Conservation (phyloP, 2,113 vertebrate species). For the Riparia riparia region DNA sequence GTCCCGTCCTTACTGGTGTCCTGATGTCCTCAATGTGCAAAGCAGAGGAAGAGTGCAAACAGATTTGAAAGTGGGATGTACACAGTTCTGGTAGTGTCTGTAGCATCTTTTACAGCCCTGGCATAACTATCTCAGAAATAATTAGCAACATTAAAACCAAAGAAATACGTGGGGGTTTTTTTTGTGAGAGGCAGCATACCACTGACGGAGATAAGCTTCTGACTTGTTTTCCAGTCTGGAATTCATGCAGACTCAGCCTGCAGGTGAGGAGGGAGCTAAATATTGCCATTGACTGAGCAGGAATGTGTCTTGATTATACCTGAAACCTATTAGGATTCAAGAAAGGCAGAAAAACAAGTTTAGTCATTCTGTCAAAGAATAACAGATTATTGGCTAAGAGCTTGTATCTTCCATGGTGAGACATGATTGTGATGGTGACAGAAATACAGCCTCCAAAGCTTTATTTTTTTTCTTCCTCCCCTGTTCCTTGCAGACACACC, state of each 20-base stretch:
- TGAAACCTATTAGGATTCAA: neutral
- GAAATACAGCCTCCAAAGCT: neutral
- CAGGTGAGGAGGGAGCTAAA: neutral
- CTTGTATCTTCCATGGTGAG: neutral
- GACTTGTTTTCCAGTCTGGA: neutral
- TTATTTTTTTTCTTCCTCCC: neutral
- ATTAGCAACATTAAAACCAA: neutral
- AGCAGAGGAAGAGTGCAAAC: neutral
- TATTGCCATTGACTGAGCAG: neutral
- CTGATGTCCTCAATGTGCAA: neutral
- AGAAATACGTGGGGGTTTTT: neutral
- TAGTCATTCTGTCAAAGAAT: neutral
- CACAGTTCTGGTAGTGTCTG: fast-evolving
- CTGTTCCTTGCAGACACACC: fast-evolving
- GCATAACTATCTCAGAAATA: neutral
- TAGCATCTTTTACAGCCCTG: neutral
- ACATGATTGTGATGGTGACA: neutral
- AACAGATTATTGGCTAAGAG: neutral
- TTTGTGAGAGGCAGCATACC: neutral
- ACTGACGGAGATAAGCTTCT: neutral
- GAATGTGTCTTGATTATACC: neutral
- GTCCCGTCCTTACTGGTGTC: neutral
- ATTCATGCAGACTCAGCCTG: neutral
- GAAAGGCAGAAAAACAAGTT: neutral
- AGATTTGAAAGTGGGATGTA: neutral